phyloP scores from a whole-genome alignment of 2,797 vertebrate genomes.

The Calcarius lapponicus region DNA sequence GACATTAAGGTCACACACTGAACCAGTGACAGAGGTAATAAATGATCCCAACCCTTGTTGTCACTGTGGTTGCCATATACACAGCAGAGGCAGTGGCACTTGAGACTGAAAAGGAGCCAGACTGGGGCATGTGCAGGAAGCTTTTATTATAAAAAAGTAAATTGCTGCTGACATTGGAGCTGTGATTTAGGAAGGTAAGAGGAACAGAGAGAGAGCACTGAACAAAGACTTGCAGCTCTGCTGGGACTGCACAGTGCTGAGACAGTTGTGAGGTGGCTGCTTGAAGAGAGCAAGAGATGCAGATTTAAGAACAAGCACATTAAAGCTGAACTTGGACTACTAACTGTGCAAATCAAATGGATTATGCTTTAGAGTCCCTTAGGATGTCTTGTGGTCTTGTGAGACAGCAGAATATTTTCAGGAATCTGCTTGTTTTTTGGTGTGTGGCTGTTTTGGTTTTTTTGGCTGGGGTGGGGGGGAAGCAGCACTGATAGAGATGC shows the following conservation, averaged over 20 bases:
- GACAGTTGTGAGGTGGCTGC: neutral
- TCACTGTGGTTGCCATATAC: neutral
- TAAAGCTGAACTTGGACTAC: neutral
- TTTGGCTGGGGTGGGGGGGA: rapidly evolving
- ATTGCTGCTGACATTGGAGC: neutral
- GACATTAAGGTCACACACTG: neutral
- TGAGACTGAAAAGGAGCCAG: neutral
- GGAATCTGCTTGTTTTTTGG: neutral
- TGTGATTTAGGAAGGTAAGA: neutral
- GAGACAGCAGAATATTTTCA: neutral
- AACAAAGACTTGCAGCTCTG: neutral
- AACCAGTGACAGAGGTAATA: neutral
- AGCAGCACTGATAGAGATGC: neutral
- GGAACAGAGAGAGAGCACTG: neutral
- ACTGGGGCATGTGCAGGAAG: neutral
- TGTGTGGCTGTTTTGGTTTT: neutral
- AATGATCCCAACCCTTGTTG: neutral
- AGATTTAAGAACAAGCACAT: neutral
- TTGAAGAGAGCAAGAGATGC: neutral
- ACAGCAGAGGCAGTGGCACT: neutral
- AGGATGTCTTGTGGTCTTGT: neutral
- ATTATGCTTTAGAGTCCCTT: neutral
- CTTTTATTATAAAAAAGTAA: neutral
- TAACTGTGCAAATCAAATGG: neutral
- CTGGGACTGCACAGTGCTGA: neutral